Evolutionary conservation across 1,140 invertebrate genomes (phyloP), one percentile per base, ranked within the genome.

Genomic region (Meloidogyne exigua): DNA sequence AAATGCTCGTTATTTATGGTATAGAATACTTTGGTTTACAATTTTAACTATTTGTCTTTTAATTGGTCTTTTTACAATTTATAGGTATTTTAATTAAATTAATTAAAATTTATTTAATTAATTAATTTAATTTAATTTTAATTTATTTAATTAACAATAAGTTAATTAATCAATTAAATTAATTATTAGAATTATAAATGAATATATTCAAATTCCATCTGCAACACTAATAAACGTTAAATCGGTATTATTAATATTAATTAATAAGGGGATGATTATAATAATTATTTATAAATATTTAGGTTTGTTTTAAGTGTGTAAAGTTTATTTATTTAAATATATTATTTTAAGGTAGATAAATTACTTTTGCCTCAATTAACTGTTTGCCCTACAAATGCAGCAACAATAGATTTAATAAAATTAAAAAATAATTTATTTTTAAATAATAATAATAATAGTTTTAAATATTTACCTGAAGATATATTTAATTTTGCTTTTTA

Each of bases 401-500:
- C 28, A 10, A 79, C 67, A 15, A 23, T 79, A 21, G 68, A 79
- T 39, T 39, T 69, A n/a, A 23, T 13, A n/a, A 79, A 79, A 64
- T 44, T 79, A 36, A 21, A 67, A 23, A 28, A 57, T 26, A 36
- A 69, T 10, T 39, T 79, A 7, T 79, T 78, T 67, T 13, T 26
- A 25, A 62, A 39, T 28, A 68, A 69, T 62, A 42, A 28, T 12
- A 70, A 39, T 28, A 68, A 69, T 62, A 42, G n/a, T 12, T 44
- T 42, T 39, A 28, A 76, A 32, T 72, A 67, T 32, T 23, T 62
- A 21, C n/a, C 21, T 2, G 13, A 76, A 12, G 71, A 75, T 66
- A 32, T 77, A 10, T 28, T 75, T n/a, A 57, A 79, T 62, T 78
- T 79, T 78, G 77, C 77, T 15, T 79, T 80, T 79, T 79, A 80